Evolutionary conservation across 92 coral and sea anemone species (phyloP).

Genomic region (Parazoanthus darwini): DNA sequence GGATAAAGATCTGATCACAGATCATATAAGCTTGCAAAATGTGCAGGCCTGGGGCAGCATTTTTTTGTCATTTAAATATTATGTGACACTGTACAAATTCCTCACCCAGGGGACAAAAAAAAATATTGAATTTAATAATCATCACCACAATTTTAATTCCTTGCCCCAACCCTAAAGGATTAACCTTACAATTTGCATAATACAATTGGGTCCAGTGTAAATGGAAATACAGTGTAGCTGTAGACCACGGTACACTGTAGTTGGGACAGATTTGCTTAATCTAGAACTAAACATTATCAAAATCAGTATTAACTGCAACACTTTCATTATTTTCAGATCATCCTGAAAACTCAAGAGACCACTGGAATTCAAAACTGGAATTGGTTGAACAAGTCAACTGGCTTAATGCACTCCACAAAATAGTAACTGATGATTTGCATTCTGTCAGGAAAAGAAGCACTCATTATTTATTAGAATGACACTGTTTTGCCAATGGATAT

Average conservation of each 20-base stretch:
- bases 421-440: neutral
- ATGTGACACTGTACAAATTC: too few species aligned
- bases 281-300: neutral
- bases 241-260: neutral
- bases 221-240: neutral
- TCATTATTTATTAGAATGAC: constrained; percentile 16
- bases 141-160: too few species aligned
- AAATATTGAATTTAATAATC: too few species aligned
- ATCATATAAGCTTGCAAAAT: too few species aligned
- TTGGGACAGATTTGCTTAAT: neutral
- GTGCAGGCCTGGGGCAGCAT: too few species aligned
- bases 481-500: neutral
- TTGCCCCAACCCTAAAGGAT: too few species aligned
- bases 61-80: too few species aligned
- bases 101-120: too few species aligned
- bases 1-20: too few species aligned
- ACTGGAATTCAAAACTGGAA: neutral
- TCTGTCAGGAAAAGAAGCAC: neutral
- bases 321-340: constrained; percentile 10
- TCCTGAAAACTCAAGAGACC: constrained; percentile 4
- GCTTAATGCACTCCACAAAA: constrained; percentile 3
- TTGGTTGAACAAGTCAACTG: neutral
- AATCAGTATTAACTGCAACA: neutral
- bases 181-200: too few species aligned
- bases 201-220: neutral